phyloP scores from a whole-genome alignment of 2,888 invertebrate species.

The Chouioia cunea region DNA sequence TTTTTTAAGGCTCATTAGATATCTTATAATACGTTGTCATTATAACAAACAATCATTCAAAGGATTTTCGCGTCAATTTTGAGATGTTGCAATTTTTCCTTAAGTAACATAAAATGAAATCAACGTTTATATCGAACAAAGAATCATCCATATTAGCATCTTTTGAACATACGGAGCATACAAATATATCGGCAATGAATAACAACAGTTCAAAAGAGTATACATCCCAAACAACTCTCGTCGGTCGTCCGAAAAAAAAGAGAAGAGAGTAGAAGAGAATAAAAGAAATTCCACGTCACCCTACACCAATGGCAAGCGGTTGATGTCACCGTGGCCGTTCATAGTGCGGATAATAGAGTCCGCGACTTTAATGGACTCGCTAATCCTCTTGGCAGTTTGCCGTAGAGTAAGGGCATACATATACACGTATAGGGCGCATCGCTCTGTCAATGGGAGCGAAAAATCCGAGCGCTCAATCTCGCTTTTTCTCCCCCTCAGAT shows the following conservation, averaged over 20 bases:
- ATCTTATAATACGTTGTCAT: too few species aligned
- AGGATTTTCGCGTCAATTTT: too few species aligned
- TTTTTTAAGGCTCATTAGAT: too few species aligned
- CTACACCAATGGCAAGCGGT: slow-evolving; percentile 56
- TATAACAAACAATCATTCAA: too few species aligned
- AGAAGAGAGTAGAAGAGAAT: background rate
- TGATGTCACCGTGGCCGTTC: slow-evolving; percentile 66
- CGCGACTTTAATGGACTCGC: slow-evolving; percentile 70
- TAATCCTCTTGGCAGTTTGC: slow-evolving; percentile 68
- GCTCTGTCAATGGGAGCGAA: slow-evolving; percentile 57
- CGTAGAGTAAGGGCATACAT: slow-evolving; percentile 46
- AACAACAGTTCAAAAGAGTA: slow-evolving; percentile 33
- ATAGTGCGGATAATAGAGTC: slow-evolving; percentile 66
- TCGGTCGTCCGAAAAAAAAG: slow-evolving; percentile 5
- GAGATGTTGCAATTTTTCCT: too few species aligned
- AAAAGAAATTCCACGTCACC: slow-evolving; percentile 47
- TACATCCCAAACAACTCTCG: background rate
- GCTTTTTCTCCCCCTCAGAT: slow-evolving; percentile 28
- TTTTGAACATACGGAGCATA: background rate
- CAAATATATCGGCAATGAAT: slow-evolving; percentile 11
- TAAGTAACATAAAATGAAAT: too few species aligned
- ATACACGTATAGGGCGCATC: slow-evolving; percentile 47
- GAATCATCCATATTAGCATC: too few species aligned
- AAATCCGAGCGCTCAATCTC: slow-evolving; percentile 25
- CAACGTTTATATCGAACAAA: too few species aligned